Evolutionary conservation across 2,888 invertebrate genomes (phyloP).

Genomic region (Gandaritis pyraliata): DNA sequence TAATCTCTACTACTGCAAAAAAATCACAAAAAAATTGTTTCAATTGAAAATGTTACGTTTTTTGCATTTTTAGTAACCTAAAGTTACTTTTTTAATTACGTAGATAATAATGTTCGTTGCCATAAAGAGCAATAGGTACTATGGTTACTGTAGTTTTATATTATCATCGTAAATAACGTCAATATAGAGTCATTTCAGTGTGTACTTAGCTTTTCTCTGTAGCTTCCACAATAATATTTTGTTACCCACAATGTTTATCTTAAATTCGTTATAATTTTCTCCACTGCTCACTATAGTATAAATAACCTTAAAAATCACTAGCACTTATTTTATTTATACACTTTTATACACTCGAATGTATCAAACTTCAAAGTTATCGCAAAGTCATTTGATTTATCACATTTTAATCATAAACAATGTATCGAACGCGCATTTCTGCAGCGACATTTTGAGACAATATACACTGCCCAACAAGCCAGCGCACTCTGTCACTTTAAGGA

Average conservation of each 20-base stretch:
- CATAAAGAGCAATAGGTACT: background rate
- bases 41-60: too few species aligned
- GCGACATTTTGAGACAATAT: conserved; percentile 83
- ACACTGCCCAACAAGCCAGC: conserved; percentile 82
- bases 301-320: conserved; percentile 14
- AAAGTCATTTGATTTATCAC: conserved; percentile 83
- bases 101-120: background rate
- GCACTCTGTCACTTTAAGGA: conserved; percentile 84
- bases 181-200: conserved; percentile 12
- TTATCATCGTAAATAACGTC: background rate
- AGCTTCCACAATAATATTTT: conserved; percentile 6
- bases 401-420: conserved; percentile 82
- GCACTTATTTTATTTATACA: conserved; percentile 23
- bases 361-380: conserved; percentile 64
- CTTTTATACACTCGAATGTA: conserved; percentile 44
- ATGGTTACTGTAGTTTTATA: background rate
- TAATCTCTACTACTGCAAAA: too few species aligned
- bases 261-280: conserved; percentile 14
- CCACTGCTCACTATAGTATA: conserved; percentile 21
- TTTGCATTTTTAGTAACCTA: too few species aligned
- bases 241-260: conserved; percentile 7
- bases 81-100: background rate
- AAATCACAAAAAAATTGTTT: too few species aligned
- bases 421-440: conserved; percentile 67
- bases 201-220: conserved; percentile 17